Evolutionary conservation across 2,888 invertebrate genomes (phyloP).

Genomic region (Mycogona germanica): DNA sequence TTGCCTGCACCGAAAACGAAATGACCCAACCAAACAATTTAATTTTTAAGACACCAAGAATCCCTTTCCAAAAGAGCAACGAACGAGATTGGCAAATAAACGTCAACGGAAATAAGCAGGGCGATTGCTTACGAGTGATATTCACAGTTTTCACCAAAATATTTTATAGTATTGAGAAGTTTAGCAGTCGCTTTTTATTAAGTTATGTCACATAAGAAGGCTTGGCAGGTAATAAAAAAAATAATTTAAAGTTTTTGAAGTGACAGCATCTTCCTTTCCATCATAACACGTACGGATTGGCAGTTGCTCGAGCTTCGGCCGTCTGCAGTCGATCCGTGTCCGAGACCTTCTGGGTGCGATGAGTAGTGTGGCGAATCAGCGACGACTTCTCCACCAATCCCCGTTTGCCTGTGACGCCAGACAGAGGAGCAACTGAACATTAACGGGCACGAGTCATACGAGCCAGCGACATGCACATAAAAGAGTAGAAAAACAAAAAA

Average conservation of each 20-base stretch:
- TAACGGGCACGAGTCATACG: neutral
- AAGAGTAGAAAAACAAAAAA: no score
- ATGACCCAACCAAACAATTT: no score
- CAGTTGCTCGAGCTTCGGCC: slow-evolving; percentile 23
- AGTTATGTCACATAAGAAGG: no score
- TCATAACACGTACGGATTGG: slow-evolving; percentile 12
- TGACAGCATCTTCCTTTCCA: neutral
- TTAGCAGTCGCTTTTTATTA: no score
- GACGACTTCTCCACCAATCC: slow-evolving; percentile 82
- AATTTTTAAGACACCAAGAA: no score
- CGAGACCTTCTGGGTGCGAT: slow-evolving; percentile 28
- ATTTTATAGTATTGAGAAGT: no score
- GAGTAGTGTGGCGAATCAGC: slow-evolving; percentile 65
- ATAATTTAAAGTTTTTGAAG: neutral
- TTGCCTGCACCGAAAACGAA: slow-evolving; percentile 10
- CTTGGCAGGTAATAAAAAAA: neutral
- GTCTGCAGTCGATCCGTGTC: slow-evolving; percentile 22
- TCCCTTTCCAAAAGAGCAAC: no score
- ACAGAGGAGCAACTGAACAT: slow-evolving; percentile 12
- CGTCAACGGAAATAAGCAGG: no score
- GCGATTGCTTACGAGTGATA: no score
- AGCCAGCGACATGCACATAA: no score
- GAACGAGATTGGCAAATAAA: no score
- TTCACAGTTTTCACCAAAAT: no score
- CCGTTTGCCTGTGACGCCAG: slow-evolving; percentile 42